Evolutionary conservation across 2,797 vertebrate species (phyloP).

Genomic region (Paguma larvata): DNA sequence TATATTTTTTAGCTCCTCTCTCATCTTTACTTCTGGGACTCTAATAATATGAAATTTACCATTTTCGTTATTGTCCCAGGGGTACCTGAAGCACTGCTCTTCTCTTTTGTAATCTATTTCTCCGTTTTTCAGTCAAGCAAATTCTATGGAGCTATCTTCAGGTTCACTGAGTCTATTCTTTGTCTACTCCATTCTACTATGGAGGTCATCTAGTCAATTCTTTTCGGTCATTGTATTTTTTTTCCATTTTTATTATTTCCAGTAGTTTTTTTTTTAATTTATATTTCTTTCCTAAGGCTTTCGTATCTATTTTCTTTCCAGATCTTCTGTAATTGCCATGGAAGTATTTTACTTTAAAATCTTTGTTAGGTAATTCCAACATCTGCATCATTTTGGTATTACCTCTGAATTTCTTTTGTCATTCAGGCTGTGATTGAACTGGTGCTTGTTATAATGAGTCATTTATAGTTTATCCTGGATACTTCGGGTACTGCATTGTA

Average conservation of each 20-base stretch:
- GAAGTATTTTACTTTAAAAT: neutral
- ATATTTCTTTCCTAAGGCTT: neutral
- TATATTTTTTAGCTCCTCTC: neutral
- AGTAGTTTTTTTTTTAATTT: neutral
- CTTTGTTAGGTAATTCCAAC: neutral
- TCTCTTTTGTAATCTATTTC: neutral
- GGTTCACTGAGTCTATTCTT: neutral
- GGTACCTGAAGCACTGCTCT: neutral
- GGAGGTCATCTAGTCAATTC: no score
- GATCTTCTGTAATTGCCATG: neutral
- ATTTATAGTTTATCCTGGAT: neutral
- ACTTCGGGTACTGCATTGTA: neutral
- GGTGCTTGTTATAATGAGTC: neutral
- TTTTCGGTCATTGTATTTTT: neutral
- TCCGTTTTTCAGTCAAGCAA: neutral
- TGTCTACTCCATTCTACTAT: neutral
- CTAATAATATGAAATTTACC: neutral
- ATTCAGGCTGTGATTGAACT: neutral
- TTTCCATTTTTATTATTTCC: neutral
- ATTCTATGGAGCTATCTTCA: neutral
- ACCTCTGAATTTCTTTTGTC: neutral
- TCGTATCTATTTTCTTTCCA: neutral
- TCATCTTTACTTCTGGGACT: neutral
- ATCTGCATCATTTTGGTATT: neutral
- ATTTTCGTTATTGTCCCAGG: neutral